Conservation (phyloP, 53 echinoderm and acorn worm species). For the Mesocentrotus franciscanus region DNA sequence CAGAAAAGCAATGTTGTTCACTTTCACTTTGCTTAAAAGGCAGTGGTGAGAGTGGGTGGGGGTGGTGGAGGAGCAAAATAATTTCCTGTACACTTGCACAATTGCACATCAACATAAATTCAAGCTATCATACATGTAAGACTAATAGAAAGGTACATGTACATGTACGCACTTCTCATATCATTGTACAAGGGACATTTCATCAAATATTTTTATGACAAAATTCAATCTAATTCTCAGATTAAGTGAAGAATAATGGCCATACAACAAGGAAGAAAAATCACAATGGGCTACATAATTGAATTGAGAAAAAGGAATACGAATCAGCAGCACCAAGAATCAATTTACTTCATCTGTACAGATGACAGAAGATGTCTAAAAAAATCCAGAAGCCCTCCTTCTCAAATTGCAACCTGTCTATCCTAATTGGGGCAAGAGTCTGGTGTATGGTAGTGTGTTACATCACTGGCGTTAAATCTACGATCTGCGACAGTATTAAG, state of each 20-base stretch:
- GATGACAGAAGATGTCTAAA: neutral
- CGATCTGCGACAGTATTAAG: slow-evolving; percentile 2
- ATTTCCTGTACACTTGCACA: too few relatives aligned
- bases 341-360: neutral
- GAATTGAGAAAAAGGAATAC: neutral
- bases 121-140: too few relatives aligned
- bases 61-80: too few relatives aligned
- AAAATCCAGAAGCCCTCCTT: slow-evolving; percentile 8
- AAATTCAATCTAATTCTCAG: neutral
- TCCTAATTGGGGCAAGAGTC: slow-evolving; percentile 24
- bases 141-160: too few relatives aligned
- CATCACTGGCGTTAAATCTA: slow-evolving; percentile 18
- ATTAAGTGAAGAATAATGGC: neutral
- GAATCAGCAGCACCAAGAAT: neutral
- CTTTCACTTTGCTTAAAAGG: too few relatives aligned
- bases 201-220: neutral
- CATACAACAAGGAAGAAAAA: neutral
- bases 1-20: too few relatives aligned
- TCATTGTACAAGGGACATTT: neutral
- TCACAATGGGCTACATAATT: neutral
- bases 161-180: too few relatives aligned
- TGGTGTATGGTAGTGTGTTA: slow-evolving; percentile 25
- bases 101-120: too few relatives aligned
- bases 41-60: too few relatives aligned
- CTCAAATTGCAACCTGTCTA: slow-evolving; percentile 41